Evolutionary conservation across 1,140 invertebrate genomes (phyloP), one percentile per base, ranked within the genome.

Genomic region (Drosophila elegans): DNA sequence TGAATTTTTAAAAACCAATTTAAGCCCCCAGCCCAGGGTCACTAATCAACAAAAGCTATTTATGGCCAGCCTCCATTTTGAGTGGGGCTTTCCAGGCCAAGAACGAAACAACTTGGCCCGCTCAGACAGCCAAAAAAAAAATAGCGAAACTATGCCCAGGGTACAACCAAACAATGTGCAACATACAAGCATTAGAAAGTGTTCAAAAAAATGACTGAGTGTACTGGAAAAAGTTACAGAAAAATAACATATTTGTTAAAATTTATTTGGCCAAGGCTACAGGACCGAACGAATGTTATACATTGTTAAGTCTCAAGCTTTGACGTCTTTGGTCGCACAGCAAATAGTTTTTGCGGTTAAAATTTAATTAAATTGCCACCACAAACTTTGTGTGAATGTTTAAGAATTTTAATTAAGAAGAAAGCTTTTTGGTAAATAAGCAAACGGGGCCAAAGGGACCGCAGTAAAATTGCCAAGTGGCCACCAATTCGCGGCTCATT

Each of bases 211-310:
- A 69, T 54, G 54, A 39, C 39, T 51, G 59, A 29, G 36, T 38
- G 41, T 12, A 34, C 25, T 16, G 36, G 25, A n/a, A 56, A 41
- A n/a, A 27, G 16, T 3, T 3, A 7, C 34, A 12, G 48, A 45
- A 29, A 54, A 77, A 81, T 82, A 78, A 78, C 61, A 75, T 88
- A 85, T 88, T 85, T 88, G 88, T 88, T 75, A 88, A 82, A 67
- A 86, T 78, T 68, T 59, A 52, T 63, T 82, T 61, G 60, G 49
- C 59, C 59, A 59, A 51, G 78, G 76, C 80, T 74, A 67, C 57
- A 82, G 45, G 78, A 61, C 45, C 48, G 27, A 41, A 48, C 57
- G 45, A 72, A 77, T 76, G 60, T 81, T 81, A 80, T 69, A 86
- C 81, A 78, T 78, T 16, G 32, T 44, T 38, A 36, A 34, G 34